Conservation (phyloP, 2,888 invertebrate species). For the Agrochola macilenta region DNA sequence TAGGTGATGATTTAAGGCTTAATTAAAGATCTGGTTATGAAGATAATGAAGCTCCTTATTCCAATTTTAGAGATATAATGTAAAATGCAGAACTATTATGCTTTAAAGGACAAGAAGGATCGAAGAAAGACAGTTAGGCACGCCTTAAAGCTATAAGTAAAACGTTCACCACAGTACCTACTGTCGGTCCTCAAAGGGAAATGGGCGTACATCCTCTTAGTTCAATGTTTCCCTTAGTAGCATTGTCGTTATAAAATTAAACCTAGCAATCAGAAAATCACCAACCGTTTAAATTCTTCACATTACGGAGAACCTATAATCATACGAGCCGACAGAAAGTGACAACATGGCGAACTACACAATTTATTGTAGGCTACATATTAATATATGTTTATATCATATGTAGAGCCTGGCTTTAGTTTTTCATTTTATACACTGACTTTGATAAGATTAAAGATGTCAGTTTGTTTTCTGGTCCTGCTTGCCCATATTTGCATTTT, state of each 20-base stretch:
- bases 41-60: neutral
- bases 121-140: neutral
- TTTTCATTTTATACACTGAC: neutral
- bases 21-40: neutral
- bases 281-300: slow-evolving; percentile 42
- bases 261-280: slow-evolving; percentile 50
- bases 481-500: neutral
- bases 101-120: neutral
- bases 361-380: neutral
- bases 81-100: neutral
- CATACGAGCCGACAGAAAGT: slow-evolving; percentile 32
- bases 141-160: neutral
- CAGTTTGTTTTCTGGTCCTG: neutral
- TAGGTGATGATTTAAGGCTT: neutral
- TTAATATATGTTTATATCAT: neutral
- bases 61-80: neutral
- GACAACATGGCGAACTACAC: slow-evolving; percentile 22
- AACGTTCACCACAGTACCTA: neutral
- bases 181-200: slow-evolving; percentile 28
- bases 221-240: slow-evolving; percentile 23
- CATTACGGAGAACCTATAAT: slow-evolving; percentile 34
- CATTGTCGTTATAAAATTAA: slow-evolving; percentile 21
- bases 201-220: slow-evolving; percentile 51
- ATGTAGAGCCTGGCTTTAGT: neutral
- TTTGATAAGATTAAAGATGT: neutral